Conservation (phyloP, 2,113 vertebrate species). For the Platichthys flesus region DNA sequence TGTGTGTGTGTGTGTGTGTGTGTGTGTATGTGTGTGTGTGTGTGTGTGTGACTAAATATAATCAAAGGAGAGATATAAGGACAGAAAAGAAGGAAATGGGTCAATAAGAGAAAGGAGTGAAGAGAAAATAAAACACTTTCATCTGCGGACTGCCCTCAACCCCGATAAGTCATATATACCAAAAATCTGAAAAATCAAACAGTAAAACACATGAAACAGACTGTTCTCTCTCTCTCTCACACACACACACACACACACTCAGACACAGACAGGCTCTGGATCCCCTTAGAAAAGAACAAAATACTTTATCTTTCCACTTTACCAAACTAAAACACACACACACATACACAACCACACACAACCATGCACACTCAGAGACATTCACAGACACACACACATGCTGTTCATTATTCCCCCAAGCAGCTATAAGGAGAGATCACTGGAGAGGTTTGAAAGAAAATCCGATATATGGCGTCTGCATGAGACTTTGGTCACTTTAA, state of each 20-base stretch:
- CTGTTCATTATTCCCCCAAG: neutral
- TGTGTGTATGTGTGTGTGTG: neutral
- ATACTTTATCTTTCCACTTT: no score
- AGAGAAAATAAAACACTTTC: conserved; percentile 15
- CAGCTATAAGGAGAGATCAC: no score
- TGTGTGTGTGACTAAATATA: neutral
- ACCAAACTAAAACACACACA: neutral
- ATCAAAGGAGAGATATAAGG: neutral
- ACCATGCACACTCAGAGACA: neutral
- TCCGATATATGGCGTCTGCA: no score
- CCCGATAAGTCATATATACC: conserved; percentile 4
- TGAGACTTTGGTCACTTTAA: no score
- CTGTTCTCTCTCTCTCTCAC: neutral
- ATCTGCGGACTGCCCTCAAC: neutral
- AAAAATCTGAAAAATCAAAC: conserved; percentile 43
- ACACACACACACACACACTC: no score
- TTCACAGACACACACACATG: conserved; percentile 7
- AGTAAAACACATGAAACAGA: conserved; percentile 33
- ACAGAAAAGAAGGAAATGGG: neutral
- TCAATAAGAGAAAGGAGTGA: neutral
- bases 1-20: neutral
- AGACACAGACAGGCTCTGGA: no score
- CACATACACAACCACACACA: conserved; percentile 1
- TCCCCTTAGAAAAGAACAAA: no score
- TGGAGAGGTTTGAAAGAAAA: no score